phyloP scores from a whole-genome alignment of 1,140 invertebrate genomes.

The Lucilia cuprina region DNA sequence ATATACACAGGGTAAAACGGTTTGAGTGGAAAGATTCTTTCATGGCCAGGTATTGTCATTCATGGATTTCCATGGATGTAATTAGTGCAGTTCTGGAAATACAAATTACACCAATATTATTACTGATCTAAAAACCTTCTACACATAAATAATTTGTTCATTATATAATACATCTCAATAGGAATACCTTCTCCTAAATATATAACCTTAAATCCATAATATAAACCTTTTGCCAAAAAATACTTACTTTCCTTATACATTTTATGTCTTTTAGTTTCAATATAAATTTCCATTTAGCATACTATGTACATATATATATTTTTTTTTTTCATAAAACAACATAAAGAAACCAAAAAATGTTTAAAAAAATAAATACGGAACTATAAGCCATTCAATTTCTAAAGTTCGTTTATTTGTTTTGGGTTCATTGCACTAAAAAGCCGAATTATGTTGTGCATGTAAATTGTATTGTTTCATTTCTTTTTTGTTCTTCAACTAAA shows the following conservation, averaged over 20 bases:
- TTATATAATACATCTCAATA: no score
- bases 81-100: no score
- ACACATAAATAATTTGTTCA: no score
- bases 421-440: constrained; percentile 34
- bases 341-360: background rate
- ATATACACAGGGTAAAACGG: no score
- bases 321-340: background rate
- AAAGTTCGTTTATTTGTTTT: constrained; percentile 25
- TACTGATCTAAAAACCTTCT: no score
- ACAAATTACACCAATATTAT: no score
- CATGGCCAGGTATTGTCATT: no score
- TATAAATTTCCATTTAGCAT: constrained; percentile 2
- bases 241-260: background rate
- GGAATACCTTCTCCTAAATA: background rate
- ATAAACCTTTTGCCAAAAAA: background rate
- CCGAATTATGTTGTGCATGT: constrained; percentile 33
- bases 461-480: constrained; percentile 32
- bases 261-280: background rate
- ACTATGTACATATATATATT: background rate
- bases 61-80: no score
- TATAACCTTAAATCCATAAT: background rate
- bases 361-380: background rate
- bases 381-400: constrained; percentile 19
- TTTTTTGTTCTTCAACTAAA: background rate
- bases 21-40: no score